phyloP scores from a whole-genome alignment of 2,113 vertebrate genomes.

The Ameiurus melas region DNA sequence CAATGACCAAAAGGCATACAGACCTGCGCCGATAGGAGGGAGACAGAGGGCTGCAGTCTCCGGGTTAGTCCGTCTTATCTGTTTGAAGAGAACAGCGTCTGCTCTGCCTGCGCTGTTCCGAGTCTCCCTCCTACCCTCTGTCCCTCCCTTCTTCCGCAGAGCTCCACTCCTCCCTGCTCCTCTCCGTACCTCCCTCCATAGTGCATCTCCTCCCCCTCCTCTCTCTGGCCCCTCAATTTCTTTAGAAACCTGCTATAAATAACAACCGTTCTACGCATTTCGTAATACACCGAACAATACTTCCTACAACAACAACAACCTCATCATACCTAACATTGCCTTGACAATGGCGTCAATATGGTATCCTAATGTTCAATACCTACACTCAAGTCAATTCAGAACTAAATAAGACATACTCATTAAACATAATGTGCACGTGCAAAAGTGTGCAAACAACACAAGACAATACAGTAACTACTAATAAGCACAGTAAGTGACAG shows the following conservation, averaged over 20 bases:
- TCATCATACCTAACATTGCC: not conserved
- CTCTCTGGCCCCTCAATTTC: slow-evolving; percentile 26
- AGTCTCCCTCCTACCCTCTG: not conserved
- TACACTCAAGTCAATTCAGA: not conserved
- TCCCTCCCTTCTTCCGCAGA: slow-evolving; percentile 37
- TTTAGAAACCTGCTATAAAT: slow-evolving; percentile 12
- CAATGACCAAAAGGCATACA: slow-evolving; percentile 43
- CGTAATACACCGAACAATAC: not conserved
- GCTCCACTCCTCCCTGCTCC: slow-evolving; percentile 18
- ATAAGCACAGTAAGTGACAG: no score
- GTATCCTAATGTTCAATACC: not conserved
- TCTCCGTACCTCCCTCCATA: slow-evolving; percentile 38
- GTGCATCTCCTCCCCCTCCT: slow-evolving; percentile 17
- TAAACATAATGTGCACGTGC: no score
- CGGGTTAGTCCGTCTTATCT: slow-evolving; percentile 27
- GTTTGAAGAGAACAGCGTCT: slow-evolving; percentile 14
- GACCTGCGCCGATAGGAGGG: slow-evolving; percentile 49
- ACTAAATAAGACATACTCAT: no score
- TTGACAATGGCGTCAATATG: not conserved
- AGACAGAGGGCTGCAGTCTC: slow-evolving; percentile 21
- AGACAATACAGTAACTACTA: no score
- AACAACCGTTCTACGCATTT: not conserved
- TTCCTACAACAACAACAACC: not conserved
- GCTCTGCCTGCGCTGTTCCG: slow-evolving; percentile 7
- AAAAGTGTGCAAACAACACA: no score